Percentiles rank a stretch among this genome's conserved stretches.
phyloP scores from a whole-genome alignment of 2,888 invertebrate genomes.

The Tenthredo mesomela region DNA sequence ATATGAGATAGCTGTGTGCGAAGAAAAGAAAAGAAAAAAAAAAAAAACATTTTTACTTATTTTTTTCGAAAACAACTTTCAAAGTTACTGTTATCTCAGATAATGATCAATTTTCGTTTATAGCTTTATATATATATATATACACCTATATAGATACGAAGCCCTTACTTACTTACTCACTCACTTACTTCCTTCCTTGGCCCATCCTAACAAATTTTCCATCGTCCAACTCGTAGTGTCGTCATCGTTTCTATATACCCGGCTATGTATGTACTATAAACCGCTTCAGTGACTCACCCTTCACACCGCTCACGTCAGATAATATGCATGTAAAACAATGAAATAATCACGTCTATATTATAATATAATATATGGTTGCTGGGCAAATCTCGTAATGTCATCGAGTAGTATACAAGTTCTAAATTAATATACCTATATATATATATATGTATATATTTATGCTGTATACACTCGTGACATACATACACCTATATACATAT shows the following conservation, averaged over 20 bases:
- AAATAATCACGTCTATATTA: conserved; percentile 16
- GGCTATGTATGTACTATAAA: conserved; percentile 28
- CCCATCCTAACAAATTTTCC: conserved; percentile 27
- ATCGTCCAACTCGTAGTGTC: conserved; percentile 9
- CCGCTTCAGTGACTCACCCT: conserved; percentile 37
- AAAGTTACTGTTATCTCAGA: neutral
- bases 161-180: neutral
- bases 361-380: neutral
- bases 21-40: too few relatives aligned
- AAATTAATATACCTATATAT: neutral
- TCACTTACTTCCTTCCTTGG: conserved; percentile 4
- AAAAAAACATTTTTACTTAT: neutral
- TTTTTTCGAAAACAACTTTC: conserved; percentile 8
- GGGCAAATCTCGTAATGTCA: conserved; percentile 18
- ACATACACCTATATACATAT: neutral
- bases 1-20: conserved; percentile 55
- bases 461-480: neutral
- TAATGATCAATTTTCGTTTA: neutral
- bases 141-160: neutral
- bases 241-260: conserved; percentile 34
- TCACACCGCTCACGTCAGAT: conserved; percentile 23
- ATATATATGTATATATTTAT: neutral
- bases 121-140: conserved; percentile 1
- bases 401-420: neutral
- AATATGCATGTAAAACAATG: conserved; percentile 36